Conservation (phyloP, 2,113 vertebrate genomes). For the Sinocyclocheilus anshuiensis region DNA sequence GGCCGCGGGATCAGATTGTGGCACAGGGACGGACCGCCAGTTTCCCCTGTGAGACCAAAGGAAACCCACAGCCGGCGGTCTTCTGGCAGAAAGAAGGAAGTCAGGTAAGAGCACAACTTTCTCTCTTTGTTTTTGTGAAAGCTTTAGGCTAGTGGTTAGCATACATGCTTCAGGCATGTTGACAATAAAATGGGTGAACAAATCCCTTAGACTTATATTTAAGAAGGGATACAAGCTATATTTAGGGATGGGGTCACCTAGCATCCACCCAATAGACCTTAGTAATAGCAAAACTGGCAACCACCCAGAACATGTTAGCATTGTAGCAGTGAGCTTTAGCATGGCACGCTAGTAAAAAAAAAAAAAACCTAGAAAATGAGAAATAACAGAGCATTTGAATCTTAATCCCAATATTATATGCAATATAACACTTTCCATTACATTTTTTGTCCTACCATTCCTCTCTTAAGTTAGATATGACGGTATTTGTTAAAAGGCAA, state of each 20-base stretch:
- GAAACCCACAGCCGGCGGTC: conserved; percentile 96
- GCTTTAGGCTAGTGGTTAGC: not conserved
- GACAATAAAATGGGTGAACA: not conserved
- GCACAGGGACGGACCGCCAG: conserved; percentile 92
- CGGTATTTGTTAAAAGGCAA: conserved; percentile 63
- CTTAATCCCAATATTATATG: not conserved
- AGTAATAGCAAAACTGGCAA: not conserved
- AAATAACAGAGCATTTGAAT: not conserved
- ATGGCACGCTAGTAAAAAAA: not conserved
- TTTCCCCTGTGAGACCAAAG: conserved; percentile 97
- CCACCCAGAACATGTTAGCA: not conserved
- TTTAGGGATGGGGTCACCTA: not conserved
- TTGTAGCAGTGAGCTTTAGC: not conserved
- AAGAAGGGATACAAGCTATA: not conserved
- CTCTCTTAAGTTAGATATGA: conserved; percentile 59
- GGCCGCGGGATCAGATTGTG: conserved; percentile 97
- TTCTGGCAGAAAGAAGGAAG: conserved; percentile 99
- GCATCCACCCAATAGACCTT: not conserved
- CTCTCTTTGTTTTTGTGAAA: conserved; percentile 1
- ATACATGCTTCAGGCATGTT: not conserved
- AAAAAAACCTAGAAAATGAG: no score
- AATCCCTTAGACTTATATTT: not conserved
- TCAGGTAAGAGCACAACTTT: conserved; percentile 78
- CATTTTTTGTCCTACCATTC: not conserved
- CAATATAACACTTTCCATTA: not conserved